Evolutionary conservation across 2,888 invertebrate species (phyloP).

Genomic region (Vanessa cardui): DNA sequence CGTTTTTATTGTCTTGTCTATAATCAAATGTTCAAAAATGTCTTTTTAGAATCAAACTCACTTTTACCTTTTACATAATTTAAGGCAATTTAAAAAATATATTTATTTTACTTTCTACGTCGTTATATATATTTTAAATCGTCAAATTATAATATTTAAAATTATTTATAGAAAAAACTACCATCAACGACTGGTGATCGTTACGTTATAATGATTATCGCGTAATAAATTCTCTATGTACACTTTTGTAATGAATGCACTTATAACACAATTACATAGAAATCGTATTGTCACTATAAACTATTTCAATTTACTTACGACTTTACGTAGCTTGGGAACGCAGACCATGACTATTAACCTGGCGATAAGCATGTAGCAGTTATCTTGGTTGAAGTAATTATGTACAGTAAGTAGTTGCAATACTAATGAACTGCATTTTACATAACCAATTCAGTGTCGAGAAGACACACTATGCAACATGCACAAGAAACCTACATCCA

Average conservation of each 20-base stretch:
- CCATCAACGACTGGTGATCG: no score
- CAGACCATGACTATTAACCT: not conserved
- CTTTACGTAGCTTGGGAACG: not conserved
- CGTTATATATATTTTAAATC: no score
- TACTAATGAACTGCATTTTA: slow-evolving; percentile 30
- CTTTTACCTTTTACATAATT: no score
- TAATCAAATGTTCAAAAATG: not conserved
- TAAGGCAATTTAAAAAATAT: no score
- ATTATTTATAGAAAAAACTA: no score
- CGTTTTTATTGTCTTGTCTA: slow-evolving; percentile 1
- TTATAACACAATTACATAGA: no score
- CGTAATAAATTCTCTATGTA: no score
- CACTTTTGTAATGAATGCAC: no score
- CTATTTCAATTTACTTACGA: not conserved
- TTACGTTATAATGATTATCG: no score
- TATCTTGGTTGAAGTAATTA: slow-evolving; percentile 8
- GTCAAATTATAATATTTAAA: no score
- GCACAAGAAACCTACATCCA: slow-evolving; percentile 47
- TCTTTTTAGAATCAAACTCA: not conserved
- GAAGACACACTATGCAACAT: slow-evolving; percentile 33
- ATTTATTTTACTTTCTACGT: no score
- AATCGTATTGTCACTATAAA: no score
- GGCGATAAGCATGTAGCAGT: not conserved
- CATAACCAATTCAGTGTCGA: slow-evolving; percentile 45
- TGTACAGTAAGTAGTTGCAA: slow-evolving; percentile 23